phyloP scores from a whole-genome alignment of 2,797 vertebrate species.

The Microhierax caerulescens region DNA sequence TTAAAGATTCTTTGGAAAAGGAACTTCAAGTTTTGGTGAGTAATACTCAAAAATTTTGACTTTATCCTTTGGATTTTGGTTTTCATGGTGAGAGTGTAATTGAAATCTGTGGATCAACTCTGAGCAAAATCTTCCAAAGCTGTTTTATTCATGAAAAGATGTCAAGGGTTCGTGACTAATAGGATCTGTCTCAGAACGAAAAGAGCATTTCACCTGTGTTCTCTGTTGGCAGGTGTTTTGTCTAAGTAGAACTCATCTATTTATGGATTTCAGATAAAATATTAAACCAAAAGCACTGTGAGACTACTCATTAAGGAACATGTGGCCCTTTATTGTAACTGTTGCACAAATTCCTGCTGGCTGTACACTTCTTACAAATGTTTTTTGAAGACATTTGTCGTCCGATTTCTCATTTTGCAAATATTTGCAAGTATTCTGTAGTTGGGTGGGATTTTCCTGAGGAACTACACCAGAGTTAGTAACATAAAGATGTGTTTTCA shows the following conservation, averaged over 20 bases:
- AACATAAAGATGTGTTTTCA: background rate
- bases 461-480: background rate
- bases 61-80: constrained; percentile 15
- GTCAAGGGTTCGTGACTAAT: background rate
- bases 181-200: background rate
- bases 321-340: background rate
- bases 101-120: background rate
- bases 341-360: background rate
- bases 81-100: background rate
- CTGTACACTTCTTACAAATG: background rate
- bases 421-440: background rate
- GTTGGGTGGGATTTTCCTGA: background rate
- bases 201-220: background rate
- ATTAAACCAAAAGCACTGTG: background rate
- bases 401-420: background rate
- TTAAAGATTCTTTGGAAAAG: constrained; percentile 83
- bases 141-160: background rate
- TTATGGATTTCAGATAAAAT: background rate
- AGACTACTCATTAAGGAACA: background rate
- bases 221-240: background rate
- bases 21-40: constrained; percentile 89
- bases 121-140: background rate
- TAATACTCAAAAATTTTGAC: constrained; percentile 20
- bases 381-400: background rate
- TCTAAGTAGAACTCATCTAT: background rate